These are phyloP conservation scores for Fregetta grallaria DNA, from an alignment of 2,113 vertebrate species.

Conservation along the genomic window DNA sequence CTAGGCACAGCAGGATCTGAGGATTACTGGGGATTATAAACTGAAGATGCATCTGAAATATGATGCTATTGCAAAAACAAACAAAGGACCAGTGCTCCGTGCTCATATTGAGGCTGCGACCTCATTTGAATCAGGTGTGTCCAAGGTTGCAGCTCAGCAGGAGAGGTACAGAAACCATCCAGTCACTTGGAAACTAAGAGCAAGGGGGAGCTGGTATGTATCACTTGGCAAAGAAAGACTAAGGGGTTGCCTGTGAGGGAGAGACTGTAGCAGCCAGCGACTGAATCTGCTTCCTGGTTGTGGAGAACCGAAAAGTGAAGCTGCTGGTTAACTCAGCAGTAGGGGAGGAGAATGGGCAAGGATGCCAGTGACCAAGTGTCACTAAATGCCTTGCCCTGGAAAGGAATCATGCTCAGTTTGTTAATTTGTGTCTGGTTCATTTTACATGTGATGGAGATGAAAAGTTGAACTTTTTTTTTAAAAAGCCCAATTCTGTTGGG, in stretches of 20 bases:
- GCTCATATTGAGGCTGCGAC: neutral
- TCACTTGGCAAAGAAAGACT: neutral
- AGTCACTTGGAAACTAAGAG: neutral
- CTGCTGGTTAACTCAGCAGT: neutral
- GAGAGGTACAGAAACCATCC: neutral
- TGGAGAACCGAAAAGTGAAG: neutral
- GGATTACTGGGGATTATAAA: slow-evolving; percentile 39
- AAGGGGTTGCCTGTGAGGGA: neutral
- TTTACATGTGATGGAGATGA: neutral
- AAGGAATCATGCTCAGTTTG: neutral
- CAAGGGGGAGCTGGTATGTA: neutral
- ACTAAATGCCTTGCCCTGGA: neutral
- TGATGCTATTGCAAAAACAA: neutral
- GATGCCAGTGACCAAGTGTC: neutral
- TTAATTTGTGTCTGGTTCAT: neutral
- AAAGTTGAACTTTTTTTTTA: neutral
- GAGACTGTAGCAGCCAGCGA: neutral
- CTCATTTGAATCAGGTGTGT: neutral
- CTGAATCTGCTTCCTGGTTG: neutral
- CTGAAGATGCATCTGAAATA: slow-evolving; percentile 31
- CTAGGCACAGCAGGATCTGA: slow-evolving; percentile 12
- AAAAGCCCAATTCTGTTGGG: neutral
- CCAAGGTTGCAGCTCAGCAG: neutral
- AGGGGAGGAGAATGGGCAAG: neutral
- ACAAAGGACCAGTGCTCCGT: neutral